These are phyloP conservation scores for Rhimphoctona megacephalus DNA, from an alignment of 2,888 invertebrate species.

Conservation along the genomic window DNA sequence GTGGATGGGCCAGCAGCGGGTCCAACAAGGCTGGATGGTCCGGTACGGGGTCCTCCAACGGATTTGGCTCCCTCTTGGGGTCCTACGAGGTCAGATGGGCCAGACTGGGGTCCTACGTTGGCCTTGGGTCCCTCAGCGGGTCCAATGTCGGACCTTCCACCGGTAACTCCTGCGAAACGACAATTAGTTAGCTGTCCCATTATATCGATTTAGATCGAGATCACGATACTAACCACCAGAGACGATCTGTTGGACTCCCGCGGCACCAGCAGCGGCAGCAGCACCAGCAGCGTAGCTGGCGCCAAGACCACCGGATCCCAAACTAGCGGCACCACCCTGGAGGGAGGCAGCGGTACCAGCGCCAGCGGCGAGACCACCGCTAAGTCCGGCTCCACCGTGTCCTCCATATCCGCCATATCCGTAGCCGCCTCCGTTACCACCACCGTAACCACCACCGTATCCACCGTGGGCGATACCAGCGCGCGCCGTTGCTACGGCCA, in stretches of 20 bases:
- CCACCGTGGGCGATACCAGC: conserved; percentile 83
- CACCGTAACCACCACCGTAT: conserved; percentile 76
- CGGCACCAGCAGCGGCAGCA: conserved; percentile 83
- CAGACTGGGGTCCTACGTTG: conserved; percentile 84
- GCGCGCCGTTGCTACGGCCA: conserved; percentile 84
- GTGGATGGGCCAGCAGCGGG: conserved; percentile 83
- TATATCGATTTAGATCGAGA: neutral
- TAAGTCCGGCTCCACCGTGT: conserved; percentile 81
- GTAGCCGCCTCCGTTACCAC: conserved; percentile 76
- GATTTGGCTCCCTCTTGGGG: conserved; percentile 84
- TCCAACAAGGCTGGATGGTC: conserved; percentile 83
- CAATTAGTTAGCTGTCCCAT: neutral
- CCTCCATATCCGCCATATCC: conserved; percentile 73
- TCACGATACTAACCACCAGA: conserved; percentile 81
- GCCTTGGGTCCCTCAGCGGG: conserved; percentile 84
- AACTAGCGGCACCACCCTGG: conserved; percentile 83
- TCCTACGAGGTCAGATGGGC: conserved; percentile 83
- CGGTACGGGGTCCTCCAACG: conserved; percentile 84
- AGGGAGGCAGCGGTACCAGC: conserved; percentile 83
- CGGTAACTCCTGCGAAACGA: conserved; percentile 79
- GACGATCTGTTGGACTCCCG: conserved; percentile 84
- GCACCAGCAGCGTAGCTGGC: conserved; percentile 84
- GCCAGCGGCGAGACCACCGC: conserved; percentile 83
- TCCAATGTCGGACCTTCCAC: conserved; percentile 84
- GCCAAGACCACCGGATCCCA: conserved; percentile 84